Base-by-base conservation (phyloP, 2,888 invertebrate species). In the Polydesmus complanatus region DNA sequence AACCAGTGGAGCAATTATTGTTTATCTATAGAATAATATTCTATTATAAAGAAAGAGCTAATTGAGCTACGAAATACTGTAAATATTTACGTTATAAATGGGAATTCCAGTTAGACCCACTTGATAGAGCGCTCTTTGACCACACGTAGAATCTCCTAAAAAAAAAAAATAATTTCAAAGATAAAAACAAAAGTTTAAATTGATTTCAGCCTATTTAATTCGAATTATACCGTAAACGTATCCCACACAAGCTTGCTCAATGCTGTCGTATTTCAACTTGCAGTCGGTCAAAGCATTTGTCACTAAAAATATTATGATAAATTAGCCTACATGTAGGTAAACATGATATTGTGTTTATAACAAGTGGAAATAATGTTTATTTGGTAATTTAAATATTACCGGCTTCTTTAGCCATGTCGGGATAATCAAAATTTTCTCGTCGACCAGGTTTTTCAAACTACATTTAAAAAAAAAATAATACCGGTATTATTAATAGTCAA, bases 1-100 rank as follows among this genome's bases (percentile, higher is more conserved):
- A 88, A 27, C 98, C 98, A 1, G 96, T 96, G 0, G 97, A 88
- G 72, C 98, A 98, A 71, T 96, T 96, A 73, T 98, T 98, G 77
- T 98, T 97, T 18, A 97, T 74, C 76, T 77, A 70, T 27, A 14
- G n/a, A 21, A 14, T 51, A 14, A 14, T 8, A 21, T 14, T 51
- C 5, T 51, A 56, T 53, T 50, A 51, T 21, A 1, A 60, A 61
- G 5, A 8, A 8, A 8, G 5, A 14, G 37, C 14, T 37, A 8
- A 14, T 5, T 37, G 37, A 8, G 5, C 14, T 37, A 37, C 5
- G 5, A 37, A 56, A 50, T 11, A 26, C 14, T n/a, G 57, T 23
- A 26, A 5, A 50, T 49, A 60, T 71, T 67, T 66, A 77, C 96
- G 75, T 98, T 98, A 77, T 88, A 91, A 66, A 98, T 85, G 2